Base-by-base conservation (phyloP, 1,140 invertebrate genomes). In the Ips nitidus region DNA sequence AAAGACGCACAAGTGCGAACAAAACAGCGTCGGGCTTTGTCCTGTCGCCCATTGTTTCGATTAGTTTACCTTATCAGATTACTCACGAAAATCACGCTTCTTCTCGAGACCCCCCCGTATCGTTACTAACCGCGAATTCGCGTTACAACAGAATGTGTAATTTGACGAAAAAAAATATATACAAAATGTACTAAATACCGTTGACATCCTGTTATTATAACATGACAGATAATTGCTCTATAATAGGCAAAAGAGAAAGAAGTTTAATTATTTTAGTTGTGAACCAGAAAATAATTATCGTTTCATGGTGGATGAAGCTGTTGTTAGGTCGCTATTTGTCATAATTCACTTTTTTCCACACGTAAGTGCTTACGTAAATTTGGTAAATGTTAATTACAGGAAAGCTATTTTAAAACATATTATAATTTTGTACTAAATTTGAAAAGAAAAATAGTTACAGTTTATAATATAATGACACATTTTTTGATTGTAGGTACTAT, bases 21-120 rank as follows among this genome's bases (percentile, higher is more conserved):
- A 57, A 57, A 57, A 57, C 55, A 57, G 55, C 36, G 37, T 40
- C 39, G 55, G 55, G 6, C 55, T 57, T 57, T 57, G 55, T 57
- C 39, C 39, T 57, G 55, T 57, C 55, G 37, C 6, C 55, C 55
- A 57, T 57, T 57, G 55, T 57, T 41, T 57, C 36, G 39, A 40
- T 57, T 57, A 57, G 55, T 40, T 57, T 41, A 22, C 45, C 8
- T 57, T 57, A 57, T 57, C 55, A 38, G 55, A 57, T 57, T 5
- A n/a, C 2, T 37, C 55, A 57, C 55, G 55, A 57, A 40, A 55
- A 55, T 8, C 22, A 8, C 45, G 52, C n/a, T 47, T 47, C 55
- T 57, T 40, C 5, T 57, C 39, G 5, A 6, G 39, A 57, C 3
- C 6, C 45, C 45, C 22, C 3, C 45, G 7, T 22, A 50, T 50